Percentiles rank a stretch among this genome's conserved stretches.
Evolutionary conservation across 2,888 invertebrate species (phyloP).

Genomic region (Melipona beecheii): DNA sequence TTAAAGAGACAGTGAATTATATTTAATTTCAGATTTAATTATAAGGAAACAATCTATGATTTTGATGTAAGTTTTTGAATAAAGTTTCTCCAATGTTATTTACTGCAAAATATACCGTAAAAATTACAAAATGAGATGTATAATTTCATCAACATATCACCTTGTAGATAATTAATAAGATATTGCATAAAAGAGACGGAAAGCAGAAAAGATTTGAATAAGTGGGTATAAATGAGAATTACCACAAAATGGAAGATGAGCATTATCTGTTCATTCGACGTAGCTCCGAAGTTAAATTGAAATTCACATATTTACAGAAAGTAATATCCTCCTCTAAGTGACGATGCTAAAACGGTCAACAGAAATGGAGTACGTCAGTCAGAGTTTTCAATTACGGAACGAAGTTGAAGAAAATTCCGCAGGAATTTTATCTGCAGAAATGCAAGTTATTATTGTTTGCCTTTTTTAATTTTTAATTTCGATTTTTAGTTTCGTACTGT

Average conservation of each 20-base stretch:
- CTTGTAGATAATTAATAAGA: not conserved
- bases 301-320: constrained; percentile 39
- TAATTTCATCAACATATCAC: not conserved
- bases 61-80: too few species aligned
- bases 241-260: constrained; percentile 11
- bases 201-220: not conserved
- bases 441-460: not conserved
- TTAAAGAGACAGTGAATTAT: too few species aligned
- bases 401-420: constrained; percentile 16
- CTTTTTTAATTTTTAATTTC: not conserved
- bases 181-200: not conserved
- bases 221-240: constrained; percentile 7
- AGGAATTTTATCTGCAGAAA: not conserved
- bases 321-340: constrained; percentile 40
- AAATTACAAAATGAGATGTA: not conserved
- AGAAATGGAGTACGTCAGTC: constrained; percentile 29
- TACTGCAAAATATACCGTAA: not conserved
- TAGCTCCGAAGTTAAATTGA: constrained; percentile 47
- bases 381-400: constrained; percentile 42
- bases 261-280: constrained; percentile 25
- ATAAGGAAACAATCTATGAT: too few species aligned
- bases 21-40: too few species aligned
- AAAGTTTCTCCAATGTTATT: too few species aligned
- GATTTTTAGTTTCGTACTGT: not conserved
- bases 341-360: constrained; percentile 28